A percentile compares a stretch with the other conserved stretches of the same genome.
These are phyloP conservation scores for Doryteuthis pealeii DNA, from an alignment of 1,140 invertebrate species.

Conservation along the genomic window DNA sequence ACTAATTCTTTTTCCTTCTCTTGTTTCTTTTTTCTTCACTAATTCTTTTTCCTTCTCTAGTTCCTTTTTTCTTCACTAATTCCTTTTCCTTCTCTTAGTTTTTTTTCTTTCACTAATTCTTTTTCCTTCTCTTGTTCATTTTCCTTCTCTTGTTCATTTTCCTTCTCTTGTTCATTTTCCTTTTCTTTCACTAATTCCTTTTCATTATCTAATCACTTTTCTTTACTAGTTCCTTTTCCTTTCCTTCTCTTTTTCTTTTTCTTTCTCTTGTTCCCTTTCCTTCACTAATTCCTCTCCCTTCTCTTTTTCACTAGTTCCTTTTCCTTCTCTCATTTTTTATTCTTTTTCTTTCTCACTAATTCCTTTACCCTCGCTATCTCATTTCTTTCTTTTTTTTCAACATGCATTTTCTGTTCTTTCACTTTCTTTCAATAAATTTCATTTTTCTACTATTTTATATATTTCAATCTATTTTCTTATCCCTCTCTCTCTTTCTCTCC, in stretches of 20 bases:
- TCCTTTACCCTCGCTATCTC: background rate
- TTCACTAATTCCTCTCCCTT: background rate
- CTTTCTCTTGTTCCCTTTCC: background rate
- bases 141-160: background rate
- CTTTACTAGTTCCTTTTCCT: background rate
- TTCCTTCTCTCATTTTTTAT: background rate
- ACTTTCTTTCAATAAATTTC: too few relatives aligned
- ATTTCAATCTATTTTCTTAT: too few relatives aligned
- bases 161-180: background rate
- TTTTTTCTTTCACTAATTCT: background rate
- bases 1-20: too few relatives aligned
- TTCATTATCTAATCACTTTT: background rate
- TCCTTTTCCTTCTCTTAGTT: too few relatives aligned
- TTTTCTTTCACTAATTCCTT: background rate
- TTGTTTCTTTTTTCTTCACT: too few relatives aligned
- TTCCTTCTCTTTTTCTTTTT: background rate
- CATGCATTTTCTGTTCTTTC: too few relatives aligned
- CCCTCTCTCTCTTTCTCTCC: too few relatives aligned
- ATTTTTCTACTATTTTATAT: too few relatives aligned
- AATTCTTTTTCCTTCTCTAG: too few relatives aligned
- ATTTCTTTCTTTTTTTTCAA: background rate
- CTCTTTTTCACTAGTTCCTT: too few relatives aligned
- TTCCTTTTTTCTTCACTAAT: too few relatives aligned
- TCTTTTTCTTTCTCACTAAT: background rate
- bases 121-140: background rate